A percentile compares a stretch with the other conserved stretches of the same genome.
Conservation (phyloP, 1,140 invertebrate genomes). For the Nephotettix cincticeps region DNA sequence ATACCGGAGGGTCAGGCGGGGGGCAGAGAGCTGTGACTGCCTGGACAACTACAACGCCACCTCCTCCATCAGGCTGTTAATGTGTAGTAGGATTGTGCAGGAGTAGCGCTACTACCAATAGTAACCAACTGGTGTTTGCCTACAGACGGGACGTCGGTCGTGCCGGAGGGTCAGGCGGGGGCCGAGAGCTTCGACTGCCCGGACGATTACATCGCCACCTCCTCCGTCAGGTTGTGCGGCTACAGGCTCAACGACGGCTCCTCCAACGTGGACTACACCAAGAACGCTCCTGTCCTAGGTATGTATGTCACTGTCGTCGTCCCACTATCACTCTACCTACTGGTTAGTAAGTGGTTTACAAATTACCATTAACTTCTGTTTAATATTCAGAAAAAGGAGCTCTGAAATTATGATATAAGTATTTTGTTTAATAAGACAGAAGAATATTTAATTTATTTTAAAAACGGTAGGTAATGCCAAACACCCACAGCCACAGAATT, state of each 20-base stretch:
- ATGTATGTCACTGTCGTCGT: slow-evolving; percentile 20
- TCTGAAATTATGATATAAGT: too few species aligned
- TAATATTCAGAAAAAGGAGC: too few species aligned
- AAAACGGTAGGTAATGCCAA: too few species aligned
- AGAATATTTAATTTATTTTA: too few species aligned
- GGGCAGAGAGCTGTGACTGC: too few species aligned
- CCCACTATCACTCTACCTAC: not conserved
- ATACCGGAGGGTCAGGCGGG: too few species aligned
- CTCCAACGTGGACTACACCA: slow-evolving; percentile 57
- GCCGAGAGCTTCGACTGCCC: slow-evolving; percentile 71
- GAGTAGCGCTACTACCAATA: too few species aligned
- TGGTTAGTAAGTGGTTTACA: not conserved
- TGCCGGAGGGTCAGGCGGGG: slow-evolving; percentile 65
- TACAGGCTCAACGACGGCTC: slow-evolving; percentile 70
- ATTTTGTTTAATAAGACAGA: too few species aligned
- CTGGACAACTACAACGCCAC: too few species aligned
- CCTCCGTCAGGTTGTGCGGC: slow-evolving; percentile 67
- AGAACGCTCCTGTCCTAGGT: slow-evolving; percentile 66
- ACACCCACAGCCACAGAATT: too few species aligned
- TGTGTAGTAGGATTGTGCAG: too few species aligned
- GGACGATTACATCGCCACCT: slow-evolving; percentile 66
- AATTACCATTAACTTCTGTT: not conserved
- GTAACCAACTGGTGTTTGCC: slow-evolving; percentile 21
- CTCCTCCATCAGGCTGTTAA: too few species aligned
- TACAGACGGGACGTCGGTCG: slow-evolving; percentile 56